Conservation (phyloP, 2,888 invertebrate genomes). For the Tupiocoris notatus region DNA sequence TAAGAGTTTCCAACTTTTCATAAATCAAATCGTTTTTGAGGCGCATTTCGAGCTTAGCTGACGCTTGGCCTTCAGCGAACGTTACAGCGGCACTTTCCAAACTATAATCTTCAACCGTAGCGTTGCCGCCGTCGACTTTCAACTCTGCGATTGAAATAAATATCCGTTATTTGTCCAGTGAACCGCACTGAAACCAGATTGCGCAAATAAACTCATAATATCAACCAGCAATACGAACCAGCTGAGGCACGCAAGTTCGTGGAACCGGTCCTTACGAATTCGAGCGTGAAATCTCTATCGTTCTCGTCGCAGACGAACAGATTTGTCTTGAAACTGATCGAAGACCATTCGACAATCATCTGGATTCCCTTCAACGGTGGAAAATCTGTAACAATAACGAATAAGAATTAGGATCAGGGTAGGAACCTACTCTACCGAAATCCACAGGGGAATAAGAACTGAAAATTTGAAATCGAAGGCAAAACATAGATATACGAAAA, state of each 20-base stretch:
- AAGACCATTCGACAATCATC: slow-evolving; percentile 39
- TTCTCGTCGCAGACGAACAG: slow-evolving; percentile 32
- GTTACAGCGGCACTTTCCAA: slow-evolving; percentile 6
- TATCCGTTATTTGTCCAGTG: no score
- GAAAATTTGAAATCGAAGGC: no score
- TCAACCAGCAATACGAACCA: no score
- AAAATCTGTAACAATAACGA: background rate
- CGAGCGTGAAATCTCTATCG: background rate
- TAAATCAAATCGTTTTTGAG: slow-evolving; percentile 33
- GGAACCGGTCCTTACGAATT: slow-evolving; percentile 15
- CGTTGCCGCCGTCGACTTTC: slow-evolving; percentile 35
- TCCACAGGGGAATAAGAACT: no score
- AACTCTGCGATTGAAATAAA: slow-evolving; percentile 16
- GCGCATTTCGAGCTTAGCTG: slow-evolving; percentile 3
- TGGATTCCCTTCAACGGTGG: slow-evolving; percentile 31
- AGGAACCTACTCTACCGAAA: no score
- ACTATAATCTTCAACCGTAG: slow-evolving; percentile 28
- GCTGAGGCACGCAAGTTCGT: background rate
- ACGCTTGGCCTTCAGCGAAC: slow-evolving; percentile 32
- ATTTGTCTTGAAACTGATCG: slow-evolving; percentile 31
- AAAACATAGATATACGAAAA: no score
- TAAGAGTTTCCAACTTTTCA: slow-evolving; percentile 35
- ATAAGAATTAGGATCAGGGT: no score
- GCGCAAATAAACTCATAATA: no score
- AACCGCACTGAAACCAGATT: no score